Conservation (phyloP, 1,140 invertebrate species). For the Saccostrea echinata region DNA sequence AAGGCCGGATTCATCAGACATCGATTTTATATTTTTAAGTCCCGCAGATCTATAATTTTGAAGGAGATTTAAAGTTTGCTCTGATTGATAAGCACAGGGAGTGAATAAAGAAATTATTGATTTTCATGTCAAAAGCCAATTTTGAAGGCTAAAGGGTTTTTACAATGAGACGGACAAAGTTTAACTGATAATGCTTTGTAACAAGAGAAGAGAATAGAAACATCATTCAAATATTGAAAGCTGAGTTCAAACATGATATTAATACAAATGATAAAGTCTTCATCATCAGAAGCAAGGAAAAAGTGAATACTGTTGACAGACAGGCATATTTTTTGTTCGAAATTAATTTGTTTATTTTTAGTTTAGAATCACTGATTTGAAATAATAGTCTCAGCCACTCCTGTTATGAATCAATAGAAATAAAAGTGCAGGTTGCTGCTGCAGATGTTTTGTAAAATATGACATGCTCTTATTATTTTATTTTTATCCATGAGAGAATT, state of each 20-base stretch:
- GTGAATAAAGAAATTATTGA: conserved; percentile 48
- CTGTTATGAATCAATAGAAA: not conserved
- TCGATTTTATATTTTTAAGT: conserved; percentile 46
- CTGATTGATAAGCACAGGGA: conserved; percentile 45
- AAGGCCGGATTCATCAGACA: conserved; percentile 40
- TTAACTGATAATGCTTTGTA: conserved; percentile 48
- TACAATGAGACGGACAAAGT: conserved; percentile 45
- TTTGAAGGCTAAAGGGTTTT: conserved; percentile 42
- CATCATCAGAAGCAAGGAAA: not conserved
- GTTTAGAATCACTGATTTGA: not conserved
- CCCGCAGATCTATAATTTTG: conserved; percentile 47
- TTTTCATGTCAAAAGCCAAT: conserved; percentile 50
- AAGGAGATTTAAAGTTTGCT: conserved; percentile 49
- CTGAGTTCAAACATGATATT: conserved; percentile 39
- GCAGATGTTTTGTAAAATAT: not conserved
- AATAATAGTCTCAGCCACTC: not conserved
- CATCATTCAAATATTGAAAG: conserved; percentile 45
- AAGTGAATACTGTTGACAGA: conserved; percentile 1
- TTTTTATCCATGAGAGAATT: not conserved
- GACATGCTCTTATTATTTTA: not conserved
- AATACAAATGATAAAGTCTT: conserved; percentile 1
- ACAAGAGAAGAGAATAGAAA: conserved; percentile 8
- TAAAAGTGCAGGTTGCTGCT: not conserved
- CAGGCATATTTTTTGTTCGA: not conserved
- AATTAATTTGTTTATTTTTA: conserved; percentile 30